These are phyloP conservation scores for Phylloscopus collybita DNA, from an alignment of 2,797 vertebrate species.

Conservation along the genomic window DNA sequence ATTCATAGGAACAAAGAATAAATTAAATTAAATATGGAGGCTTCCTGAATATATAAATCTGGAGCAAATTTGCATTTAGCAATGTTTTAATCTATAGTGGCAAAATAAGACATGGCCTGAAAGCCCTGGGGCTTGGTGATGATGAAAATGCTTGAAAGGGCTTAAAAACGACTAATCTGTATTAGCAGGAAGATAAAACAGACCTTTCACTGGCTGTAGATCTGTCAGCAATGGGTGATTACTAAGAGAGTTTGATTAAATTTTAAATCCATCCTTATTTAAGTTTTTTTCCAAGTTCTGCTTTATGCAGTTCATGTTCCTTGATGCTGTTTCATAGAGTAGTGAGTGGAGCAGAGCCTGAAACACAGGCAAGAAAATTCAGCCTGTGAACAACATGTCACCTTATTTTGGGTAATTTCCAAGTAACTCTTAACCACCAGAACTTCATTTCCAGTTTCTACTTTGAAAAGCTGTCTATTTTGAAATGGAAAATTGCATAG, in stretches of 20 bases:
- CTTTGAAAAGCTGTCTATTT: not conserved
- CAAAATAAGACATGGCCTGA: not conserved
- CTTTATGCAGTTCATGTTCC: not conserved
- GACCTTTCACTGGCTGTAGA: not conserved
- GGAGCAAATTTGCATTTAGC: not conserved
- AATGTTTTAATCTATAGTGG: not conserved
- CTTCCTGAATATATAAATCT: not conserved
- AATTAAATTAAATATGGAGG: not conserved
- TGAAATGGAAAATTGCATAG: too few species aligned
- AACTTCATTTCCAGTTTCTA: not conserved
- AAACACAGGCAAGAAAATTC: not conserved
- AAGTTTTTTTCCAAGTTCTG: not conserved
- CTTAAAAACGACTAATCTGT: slow-evolving; percentile 6
- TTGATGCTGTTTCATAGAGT: not conserved
- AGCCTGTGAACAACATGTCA: not conserved
- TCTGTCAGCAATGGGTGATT: slow-evolving; percentile 10
- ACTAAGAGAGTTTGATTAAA: slow-evolving; percentile 11
- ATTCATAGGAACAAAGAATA: not conserved
- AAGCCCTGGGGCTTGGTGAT: not conserved
- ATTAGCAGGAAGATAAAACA: slow-evolving; percentile 16
- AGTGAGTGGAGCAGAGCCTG: not conserved
- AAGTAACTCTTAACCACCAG: not conserved
- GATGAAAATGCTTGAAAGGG: not conserved
- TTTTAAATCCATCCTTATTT: not conserved
- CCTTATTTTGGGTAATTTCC: not conserved